Conservation (phyloP, 2,113 vertebrate species). For the Heptranchias perlo region DNA sequence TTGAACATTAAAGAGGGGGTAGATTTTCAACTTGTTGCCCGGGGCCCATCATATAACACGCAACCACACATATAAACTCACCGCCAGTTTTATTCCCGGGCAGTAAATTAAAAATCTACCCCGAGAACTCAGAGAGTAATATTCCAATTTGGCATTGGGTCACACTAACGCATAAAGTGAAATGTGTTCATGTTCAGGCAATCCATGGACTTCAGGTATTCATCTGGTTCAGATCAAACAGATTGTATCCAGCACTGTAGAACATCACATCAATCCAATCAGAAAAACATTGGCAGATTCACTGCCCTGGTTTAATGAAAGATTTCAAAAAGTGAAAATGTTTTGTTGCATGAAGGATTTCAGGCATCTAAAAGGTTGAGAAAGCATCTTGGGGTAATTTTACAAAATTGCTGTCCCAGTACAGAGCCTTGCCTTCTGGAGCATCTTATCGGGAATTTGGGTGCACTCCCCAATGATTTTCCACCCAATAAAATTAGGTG, state of each 20-base stretch:
- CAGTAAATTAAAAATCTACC: too few species aligned
- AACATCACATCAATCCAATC: too few species aligned
- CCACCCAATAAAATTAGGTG: background rate
- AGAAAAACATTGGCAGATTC: too few species aligned
- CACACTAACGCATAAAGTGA: background rate
- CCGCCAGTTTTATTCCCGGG: too few species aligned
- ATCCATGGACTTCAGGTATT: background rate
- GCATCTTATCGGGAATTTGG: background rate
- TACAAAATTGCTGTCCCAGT: background rate
- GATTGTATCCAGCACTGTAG: too few species aligned
- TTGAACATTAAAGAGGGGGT: too few species aligned
- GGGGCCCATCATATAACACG: background rate
- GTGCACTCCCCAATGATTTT: background rate
- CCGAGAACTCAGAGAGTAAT: too few species aligned
- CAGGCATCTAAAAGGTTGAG: background rate
- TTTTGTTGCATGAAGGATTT: background rate
- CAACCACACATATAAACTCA: background rate
- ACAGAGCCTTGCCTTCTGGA: background rate
- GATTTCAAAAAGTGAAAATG: background rate
- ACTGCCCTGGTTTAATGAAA: background rate
- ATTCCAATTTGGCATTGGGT: too few species aligned
- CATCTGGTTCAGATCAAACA: too few species aligned
- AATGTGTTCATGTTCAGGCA: background rate
- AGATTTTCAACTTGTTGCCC: too few species aligned
- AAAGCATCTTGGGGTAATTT: background rate